Percentiles rank a stretch among this genome's conserved stretches.
These are phyloP conservation scores for Dysmachus trigonus DNA, from an alignment of 2,888 invertebrate species.

Conservation along the genomic window DNA sequence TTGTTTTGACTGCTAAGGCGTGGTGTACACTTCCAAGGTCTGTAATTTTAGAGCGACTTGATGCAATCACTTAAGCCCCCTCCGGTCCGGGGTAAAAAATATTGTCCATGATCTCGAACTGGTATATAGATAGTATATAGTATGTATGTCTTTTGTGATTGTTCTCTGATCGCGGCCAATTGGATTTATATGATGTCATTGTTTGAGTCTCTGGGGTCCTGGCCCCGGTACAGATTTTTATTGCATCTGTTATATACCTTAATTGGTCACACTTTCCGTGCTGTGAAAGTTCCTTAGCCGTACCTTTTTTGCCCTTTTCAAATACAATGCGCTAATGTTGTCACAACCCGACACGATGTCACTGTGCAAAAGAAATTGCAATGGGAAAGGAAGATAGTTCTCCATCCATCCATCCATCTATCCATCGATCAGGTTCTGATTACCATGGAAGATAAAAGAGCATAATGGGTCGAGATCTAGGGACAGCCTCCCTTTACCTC, in stretches of 20 bases:
- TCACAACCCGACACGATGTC: constrained; percentile 25
- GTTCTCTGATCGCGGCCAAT: constrained; percentile 21
- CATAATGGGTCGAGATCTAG: constrained; percentile 24
- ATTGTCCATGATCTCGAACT: constrained; percentile 27
- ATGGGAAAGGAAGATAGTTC: not conserved
- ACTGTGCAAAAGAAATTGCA: constrained; percentile 37
- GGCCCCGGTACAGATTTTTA: not conserved
- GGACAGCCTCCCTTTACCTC: constrained; percentile 24
- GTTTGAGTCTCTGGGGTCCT: not conserved
- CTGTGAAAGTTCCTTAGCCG: not conserved
- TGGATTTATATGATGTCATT: constrained; percentile 27
- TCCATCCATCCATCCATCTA: not conserved
- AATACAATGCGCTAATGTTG: constrained; percentile 20
- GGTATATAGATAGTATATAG: too few species aligned
- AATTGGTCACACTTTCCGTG: constrained; percentile 40
- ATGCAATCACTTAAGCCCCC: constrained; percentile 1
- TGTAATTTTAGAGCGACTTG: not conserved
- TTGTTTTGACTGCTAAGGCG: constrained; percentile 37
- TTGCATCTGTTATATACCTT: constrained; percentile 26
- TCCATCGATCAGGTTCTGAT: constrained; percentile 37
- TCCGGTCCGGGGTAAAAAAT: not conserved
- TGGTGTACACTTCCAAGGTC: constrained; percentile 19
- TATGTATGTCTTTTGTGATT: constrained; percentile 31
- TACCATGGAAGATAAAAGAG: constrained; percentile 31
- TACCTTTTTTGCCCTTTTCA: not conserved